Base-by-base conservation (phyloP, 1,140 invertebrate genomes). In the Brachionus calyciflorus region DNA sequence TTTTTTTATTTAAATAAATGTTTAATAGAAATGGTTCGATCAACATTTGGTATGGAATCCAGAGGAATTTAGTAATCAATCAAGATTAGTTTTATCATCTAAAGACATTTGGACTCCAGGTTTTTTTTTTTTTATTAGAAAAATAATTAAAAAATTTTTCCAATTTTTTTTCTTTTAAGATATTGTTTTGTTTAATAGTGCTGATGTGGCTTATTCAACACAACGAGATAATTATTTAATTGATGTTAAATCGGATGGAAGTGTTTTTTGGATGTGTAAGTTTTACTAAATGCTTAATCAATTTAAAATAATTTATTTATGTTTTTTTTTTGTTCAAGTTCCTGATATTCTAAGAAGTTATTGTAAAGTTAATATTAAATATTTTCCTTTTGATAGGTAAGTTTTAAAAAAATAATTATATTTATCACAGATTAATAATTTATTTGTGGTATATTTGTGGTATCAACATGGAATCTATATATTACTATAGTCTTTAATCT, bases 131-230 rank as follows among this genome's bases (percentile, higher is more conserved):
- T 9, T 37, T 37, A 37, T 17, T 21, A 24, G 28, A 26, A 53
- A 24, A 21, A 1, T 10, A 53, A 53, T 2, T 2, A 21, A 53
- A 53, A 17, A 24, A 24, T 49, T 49, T 49, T 49, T 49, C n/a
- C 19, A 28, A n/a, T 60, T 60, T 40, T 60, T 40, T 33, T 5
- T 37, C 33, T 5, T 9, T 37, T 37, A 37, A 60, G 73, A 76
- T 21, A 76, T 76, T 57, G 73, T 76, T 28, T 46, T 76, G n/a
- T 76, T 76, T 41, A 76, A 76, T 46, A 55, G 49, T 24, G 73
- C 73, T 17, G 73, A 76, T 19, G 73, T 55, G 12, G 73, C 73
- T 57, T 76, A 76, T 48, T 76, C 73, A 10, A 55, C 49, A 2
- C 73, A 76, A 30, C 37, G 73, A 46, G 73, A 76, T 30, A 55